A percentile compares a stretch with the other conserved stretches of the same genome.
These are phyloP conservation scores for Saccopteryx bilineata DNA, from an alignment of 2,113 vertebrate species.

Conservation along the genomic window DNA sequence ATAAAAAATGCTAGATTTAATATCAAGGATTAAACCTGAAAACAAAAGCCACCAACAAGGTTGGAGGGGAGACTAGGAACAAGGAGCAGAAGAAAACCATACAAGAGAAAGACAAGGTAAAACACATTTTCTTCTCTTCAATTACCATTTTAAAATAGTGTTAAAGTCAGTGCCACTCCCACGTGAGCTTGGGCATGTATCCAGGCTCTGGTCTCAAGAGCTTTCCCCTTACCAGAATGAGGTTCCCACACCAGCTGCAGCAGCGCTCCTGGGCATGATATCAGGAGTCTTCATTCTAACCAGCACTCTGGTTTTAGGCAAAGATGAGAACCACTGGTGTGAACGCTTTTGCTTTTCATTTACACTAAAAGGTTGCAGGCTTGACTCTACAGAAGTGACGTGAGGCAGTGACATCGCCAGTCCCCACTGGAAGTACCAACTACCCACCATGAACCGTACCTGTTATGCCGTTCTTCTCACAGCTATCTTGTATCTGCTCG, in stretches of 20 bases:
- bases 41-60: neutral
- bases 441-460: fast-evolving
- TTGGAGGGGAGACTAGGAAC: neutral
- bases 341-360: neutral
- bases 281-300: neutral
- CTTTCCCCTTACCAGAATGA: neutral
- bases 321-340: neutral
- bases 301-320: neutral
- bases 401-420: fast-evolving
- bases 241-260: no score
- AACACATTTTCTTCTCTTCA: neutral
- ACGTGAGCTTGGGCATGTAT: no score
- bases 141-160: neutral
- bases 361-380: neutral
- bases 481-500: neutral
- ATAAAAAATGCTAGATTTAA: neutral
- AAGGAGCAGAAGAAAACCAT: neutral
- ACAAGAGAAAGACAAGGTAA: neutral
- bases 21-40: neutral
- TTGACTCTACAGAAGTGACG: neutral
- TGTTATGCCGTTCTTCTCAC: no score
- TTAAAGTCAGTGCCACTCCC: neutral
- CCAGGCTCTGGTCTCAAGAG: neutral
- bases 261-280: neutral
- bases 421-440: neutral